Base-by-base conservation (phyloP, 2,888 invertebrate species). In the Halocaridina rubra region DNA sequence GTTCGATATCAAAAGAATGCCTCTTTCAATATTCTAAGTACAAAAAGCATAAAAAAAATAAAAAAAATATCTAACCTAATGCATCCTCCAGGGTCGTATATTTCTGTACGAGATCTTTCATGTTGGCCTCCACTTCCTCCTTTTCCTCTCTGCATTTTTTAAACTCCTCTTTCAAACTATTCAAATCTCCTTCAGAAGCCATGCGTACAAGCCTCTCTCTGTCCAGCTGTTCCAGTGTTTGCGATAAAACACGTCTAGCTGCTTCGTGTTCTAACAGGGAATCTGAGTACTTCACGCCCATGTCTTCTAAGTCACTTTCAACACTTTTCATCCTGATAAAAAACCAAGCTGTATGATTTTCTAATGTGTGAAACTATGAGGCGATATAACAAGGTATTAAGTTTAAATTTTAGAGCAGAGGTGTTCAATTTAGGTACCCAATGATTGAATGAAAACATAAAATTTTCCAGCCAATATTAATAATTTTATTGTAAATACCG, bases 221-320 rank as follows among this genome's bases (percentile, higher is more conserved):
- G 10, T 80, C 80, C 22, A 80, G 76, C n/a, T 86, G 61, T 22
- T 84, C 80, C 3, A 77, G 46, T 27, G 84, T 80, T 27, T 80
- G 84, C 8, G 33, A 46, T 24, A 86, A 74, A 8, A 76, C 86
- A 3, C 84, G 53, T 22, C 80, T 39, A 1, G 86, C 84, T 4
- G 80, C 80, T 46, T 86, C 86, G 13, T 84, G 84, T n/a, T 86
- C 86, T 22, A 86, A 67, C 3, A 86, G 59, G 1, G 84, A 74
- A 57, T 86, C 78, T n/a, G 86, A 86, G 33, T 86, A 84, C 33
- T 86, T 82, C 8, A 72, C 80, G 27, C 84, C 77, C 22, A 86
- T 30, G n/a, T 86, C 86, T 24, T 84, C 82, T 22, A 86, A n/a
- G n/a, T 86, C 86, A 57, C 57, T 29, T 67, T 80, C 77, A 22